Evolutionary conservation across 2,888 invertebrate species (phyloP).

Genomic region (Tuta absoluta): DNA sequence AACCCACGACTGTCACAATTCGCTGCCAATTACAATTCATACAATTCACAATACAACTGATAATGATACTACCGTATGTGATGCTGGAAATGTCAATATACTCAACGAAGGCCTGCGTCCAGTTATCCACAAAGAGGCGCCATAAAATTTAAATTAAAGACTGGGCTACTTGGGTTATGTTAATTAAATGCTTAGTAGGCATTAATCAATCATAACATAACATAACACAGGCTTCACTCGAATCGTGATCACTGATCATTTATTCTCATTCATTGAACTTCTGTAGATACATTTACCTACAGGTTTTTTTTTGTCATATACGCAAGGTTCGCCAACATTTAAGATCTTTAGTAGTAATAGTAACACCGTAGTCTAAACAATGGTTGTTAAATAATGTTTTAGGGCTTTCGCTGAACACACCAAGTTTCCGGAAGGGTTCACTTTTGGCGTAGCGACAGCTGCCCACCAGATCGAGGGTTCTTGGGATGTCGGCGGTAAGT

Average conservation of each 20-base stretch:
- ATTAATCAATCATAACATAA: background rate
- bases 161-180: background rate
- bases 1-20: background rate
- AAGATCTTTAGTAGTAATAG: no score
- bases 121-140: background rate
- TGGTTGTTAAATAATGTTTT: conserved; percentile 20
- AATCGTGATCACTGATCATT: background rate
- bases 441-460: conserved; percentile 78
- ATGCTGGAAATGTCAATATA: conserved; percentile 9
- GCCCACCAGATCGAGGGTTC: conserved; percentile 84
- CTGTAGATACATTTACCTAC: background rate
- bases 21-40: background rate
- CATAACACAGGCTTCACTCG: no score
- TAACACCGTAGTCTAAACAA: background rate
- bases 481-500: conserved; percentile 83
- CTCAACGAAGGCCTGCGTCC: background rate
- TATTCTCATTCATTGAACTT: no score
- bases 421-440: conserved; percentile 73
- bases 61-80: background rate
- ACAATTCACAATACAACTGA: background rate
- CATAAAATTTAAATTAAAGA: background rate
- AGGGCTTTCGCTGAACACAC: conserved; percentile 62
- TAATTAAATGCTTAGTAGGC: background rate
- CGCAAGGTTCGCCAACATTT: no score
- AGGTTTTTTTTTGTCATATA: background rate